Conservation (phyloP, 2,888 invertebrate species). For the Ferdinandea cuprea region DNA sequence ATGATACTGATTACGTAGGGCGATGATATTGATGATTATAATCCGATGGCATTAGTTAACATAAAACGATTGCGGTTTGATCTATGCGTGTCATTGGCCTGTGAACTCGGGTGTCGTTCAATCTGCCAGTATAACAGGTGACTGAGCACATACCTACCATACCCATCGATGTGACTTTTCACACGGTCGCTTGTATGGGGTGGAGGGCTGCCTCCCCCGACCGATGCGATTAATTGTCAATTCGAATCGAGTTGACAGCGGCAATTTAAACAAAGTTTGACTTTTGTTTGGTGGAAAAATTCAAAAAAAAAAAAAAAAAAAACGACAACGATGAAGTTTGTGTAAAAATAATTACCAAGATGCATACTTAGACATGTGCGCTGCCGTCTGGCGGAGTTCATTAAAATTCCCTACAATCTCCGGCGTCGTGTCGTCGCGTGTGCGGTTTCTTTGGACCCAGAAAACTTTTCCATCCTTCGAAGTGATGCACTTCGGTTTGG, state of each 20-base stretch:
- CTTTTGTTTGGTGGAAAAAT: constrained; percentile 43
- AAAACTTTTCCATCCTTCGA: constrained; percentile 24
- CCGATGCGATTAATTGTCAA: constrained; percentile 67
- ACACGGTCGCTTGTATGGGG: constrained; percentile 35
- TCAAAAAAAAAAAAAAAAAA: no score
- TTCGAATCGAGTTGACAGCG: constrained; percentile 69
- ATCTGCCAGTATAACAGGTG: constrained; percentile 44
- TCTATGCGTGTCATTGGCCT: constrained; percentile 10
- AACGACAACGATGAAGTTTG: constrained; percentile 20
- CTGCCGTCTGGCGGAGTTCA: constrained; percentile 64
- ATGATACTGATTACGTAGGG: constrained; percentile 60
- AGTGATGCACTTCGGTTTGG: constrained; percentile 54
- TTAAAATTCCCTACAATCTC: constrained; percentile 62
- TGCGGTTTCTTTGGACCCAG: constrained; percentile 38
- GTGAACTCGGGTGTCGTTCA: constrained; percentile 7
- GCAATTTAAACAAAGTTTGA: constrained; percentile 66
- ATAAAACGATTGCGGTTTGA: constrained; percentile 68
- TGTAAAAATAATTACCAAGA: constrained; percentile 67
- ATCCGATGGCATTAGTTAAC: constrained; percentile 72
- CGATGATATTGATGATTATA: constrained; percentile 70
- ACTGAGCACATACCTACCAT: constrained; percentile 49
- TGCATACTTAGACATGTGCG: constrained; percentile 64
- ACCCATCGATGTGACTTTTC: constrained; percentile 63
- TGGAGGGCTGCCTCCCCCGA: neutral
- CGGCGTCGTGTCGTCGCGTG: constrained; percentile 61